A percentile compares a stretch with the other conserved stretches of the same genome.
phyloP scores from a whole-genome alignment of 2,888 invertebrate species.

The Sarcophaga carnaria region DNA sequence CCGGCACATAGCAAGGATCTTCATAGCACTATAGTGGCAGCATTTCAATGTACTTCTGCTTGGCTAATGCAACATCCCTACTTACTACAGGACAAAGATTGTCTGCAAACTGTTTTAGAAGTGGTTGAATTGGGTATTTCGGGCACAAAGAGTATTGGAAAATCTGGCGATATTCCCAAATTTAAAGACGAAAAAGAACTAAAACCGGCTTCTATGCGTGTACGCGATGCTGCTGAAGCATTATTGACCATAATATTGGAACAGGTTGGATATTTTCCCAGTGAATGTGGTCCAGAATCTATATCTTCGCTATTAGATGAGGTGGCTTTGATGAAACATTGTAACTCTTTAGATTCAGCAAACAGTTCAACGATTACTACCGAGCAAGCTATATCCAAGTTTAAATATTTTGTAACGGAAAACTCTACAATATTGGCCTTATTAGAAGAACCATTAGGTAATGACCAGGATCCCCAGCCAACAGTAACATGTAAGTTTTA shows the following conservation, averaged over 20 bases:
- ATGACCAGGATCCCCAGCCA: constrained; percentile 95
- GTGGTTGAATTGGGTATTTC: constrained; percentile 99
- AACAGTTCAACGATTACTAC: constrained; percentile 74
- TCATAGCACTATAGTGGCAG: constrained; percentile 96
- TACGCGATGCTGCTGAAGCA: constrained; percentile 98
- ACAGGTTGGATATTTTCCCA: constrained; percentile 93
- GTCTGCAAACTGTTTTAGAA: constrained; percentile 95
- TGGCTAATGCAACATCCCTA: constrained; percentile 97
- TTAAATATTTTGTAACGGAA: constrained; percentile 95
- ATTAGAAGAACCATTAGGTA: constrained; percentile 95
- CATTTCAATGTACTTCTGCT: constrained; percentile 94
- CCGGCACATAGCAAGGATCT: constrained; percentile 96
- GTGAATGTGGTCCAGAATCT: constrained; percentile 91
- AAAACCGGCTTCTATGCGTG: constrained; percentile 98
- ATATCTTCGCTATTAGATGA: constrained; percentile 95
- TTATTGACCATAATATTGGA: constrained; percentile 94
- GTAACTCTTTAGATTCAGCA: constrained; percentile 84
- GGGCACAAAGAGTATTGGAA: constrained; percentile 94
- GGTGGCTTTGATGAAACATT: constrained; percentile 89
- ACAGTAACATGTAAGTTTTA: constrained; percentile 86
- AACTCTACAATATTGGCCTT: constrained; percentile 94
- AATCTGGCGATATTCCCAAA: constrained; percentile 93
- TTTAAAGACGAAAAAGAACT: constrained; percentile 98
- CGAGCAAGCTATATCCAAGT: constrained; percentile 86
- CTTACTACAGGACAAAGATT: constrained; percentile 94